Evolutionary conservation across 2,888 invertebrate genomes (phyloP), one percentile per base, ranked within the genome.

Genomic region (Drosophila imparisetae): DNA sequence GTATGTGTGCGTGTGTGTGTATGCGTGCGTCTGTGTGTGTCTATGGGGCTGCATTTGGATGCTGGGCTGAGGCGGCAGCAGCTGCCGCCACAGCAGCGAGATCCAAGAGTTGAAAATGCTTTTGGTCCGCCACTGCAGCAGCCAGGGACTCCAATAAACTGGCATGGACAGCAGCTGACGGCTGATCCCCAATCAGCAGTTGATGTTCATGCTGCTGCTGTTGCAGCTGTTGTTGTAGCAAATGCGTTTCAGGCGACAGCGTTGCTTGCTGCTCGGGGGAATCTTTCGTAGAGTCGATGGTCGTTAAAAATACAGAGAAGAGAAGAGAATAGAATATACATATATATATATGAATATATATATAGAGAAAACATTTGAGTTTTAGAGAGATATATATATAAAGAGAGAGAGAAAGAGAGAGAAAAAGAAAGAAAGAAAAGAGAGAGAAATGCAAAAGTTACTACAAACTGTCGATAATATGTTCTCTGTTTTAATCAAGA

Each of bases 121-220:
- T 90, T 82, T 91, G 91, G 78, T 90, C 91, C 72, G 87, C 89
- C 24, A 91, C 91, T 40, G 87, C 86, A 76, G 86, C 86, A 68
- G 86, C 89, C 76, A 86, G 63, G 11, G 89, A 83, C 59, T 89
- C 89, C 85, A 89, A 69, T 49, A 87, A 81, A 71, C 81, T 86
- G 71, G 89, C 89, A 75, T 89, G 86, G 40, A 89, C 86, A 64
- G 86, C 86, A 63, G 81, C 78, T 52, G 87, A 34, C 42, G 66
- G 81, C 52, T 80, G 78, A 55, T 80, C 78, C 59, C 79, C 76
- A 49, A 77, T 57, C 55, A 74, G 72, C 67, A 78, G 34, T 66
- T 75, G 81, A 64, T 73, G 86, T 38, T 75, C 71, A 65, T 78
- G 74, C n/a, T 73, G 78, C 42, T 76, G 81, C 40, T 62, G 75